These are phyloP conservation scores for Pituophis catenifer DNA, from an alignment of 2,113 vertebrate genomes.

Conservation along the genomic window DNA sequence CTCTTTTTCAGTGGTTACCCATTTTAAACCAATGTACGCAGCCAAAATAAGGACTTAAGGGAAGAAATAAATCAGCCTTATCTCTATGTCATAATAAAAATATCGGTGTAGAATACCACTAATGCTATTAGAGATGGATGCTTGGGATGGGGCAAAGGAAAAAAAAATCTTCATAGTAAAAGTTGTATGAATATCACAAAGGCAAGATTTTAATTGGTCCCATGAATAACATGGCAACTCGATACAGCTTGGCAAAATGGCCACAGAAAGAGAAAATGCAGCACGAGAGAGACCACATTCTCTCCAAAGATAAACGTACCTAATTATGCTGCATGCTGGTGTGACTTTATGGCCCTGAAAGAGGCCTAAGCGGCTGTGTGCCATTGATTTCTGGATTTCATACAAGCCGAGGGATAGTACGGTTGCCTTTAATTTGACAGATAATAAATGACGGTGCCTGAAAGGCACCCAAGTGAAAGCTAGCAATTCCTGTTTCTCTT, in stretches of 20 bases:
- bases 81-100: conserved; percentile 36
- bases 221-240: conserved; percentile 41
- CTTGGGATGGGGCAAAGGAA: background rate
- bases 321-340: conserved; percentile 46
- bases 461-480: conserved; percentile 45
- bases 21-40: background rate
- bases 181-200: conserved; percentile 13
- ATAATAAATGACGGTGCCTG: conserved; percentile 52
- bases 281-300: conserved; percentile 43
- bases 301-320: conserved; percentile 43
- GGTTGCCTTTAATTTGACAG: conserved; percentile 53
- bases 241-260: conserved; percentile 36
- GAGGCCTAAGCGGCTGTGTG: conserved; percentile 48
- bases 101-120: background rate
- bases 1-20: background rate
- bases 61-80: background rate
- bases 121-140: conserved; percentile 1
- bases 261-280: conserved; percentile 35
- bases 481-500: conserved; percentile 34
- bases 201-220: conserved; percentile 9
- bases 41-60: background rate
- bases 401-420: conserved; percentile 41
- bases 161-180: conserved; percentile 24
- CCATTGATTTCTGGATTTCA: conserved; percentile 58
- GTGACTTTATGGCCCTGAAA: conserved; percentile 42